Conservation (phyloP, 1,140 invertebrate genomes). For the Scylla paramamosain region DNA sequence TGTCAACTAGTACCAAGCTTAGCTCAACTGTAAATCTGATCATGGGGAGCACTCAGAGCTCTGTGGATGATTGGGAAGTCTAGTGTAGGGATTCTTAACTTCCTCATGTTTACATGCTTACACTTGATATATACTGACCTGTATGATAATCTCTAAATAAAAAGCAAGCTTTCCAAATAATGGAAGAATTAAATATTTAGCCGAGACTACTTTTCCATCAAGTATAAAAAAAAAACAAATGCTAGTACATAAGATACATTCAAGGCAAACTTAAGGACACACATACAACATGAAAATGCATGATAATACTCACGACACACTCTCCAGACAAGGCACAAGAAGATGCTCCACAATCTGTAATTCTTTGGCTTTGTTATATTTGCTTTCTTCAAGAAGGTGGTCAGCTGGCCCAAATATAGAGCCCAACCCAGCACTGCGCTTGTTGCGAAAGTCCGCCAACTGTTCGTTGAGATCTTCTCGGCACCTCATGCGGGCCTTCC, state of each 20-base stretch:
- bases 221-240: not conserved
- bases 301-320: constrained; percentile 71
- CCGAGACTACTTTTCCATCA: not conserved
- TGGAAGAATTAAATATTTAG: no score
- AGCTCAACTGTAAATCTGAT: no score
- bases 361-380: constrained; percentile 90
- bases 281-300: no score
- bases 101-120: no score
- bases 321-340: constrained; percentile 81
- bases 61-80: no score
- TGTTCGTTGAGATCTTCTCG: constrained; percentile 93
- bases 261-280: no score
- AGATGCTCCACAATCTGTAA: constrained; percentile 87
- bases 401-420: constrained; percentile 94
- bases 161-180: no score
- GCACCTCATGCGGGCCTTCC: constrained; percentile 90
- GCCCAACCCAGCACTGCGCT: constrained; percentile 93
- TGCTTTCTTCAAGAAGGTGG: constrained; percentile 88
- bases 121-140: no score
- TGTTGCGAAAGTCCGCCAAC: constrained; percentile 93
- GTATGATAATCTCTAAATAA: no score
- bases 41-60: no score
- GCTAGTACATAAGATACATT: not conserved
- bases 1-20: no score
- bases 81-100: no score